Evolutionary conservation across 2,888 invertebrate genomes (phyloP), one percentile per base, ranked within the genome.

Genomic region (Leucophora obtusa): DNA sequence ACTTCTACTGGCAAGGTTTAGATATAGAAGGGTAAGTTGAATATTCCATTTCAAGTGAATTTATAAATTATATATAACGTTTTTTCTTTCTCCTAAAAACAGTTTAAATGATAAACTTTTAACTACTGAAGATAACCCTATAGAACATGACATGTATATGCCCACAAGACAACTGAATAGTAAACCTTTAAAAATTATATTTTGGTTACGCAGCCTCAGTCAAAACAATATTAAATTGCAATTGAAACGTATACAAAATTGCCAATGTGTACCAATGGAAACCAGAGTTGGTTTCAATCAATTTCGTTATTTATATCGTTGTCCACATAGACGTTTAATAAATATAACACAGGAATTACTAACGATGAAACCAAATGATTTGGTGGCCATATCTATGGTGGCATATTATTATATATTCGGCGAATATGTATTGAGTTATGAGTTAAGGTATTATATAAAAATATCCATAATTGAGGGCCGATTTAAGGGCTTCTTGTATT

Each of bases 241-340:
- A 0, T 18, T 88, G 11, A 87, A 86, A 56, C 86, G 88, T 0
- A 54, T 88, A 1, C 83, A 87, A 71, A 87, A 88, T 65, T 88
- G 88, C 11, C 79, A 84, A 0, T 88, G 88, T 35, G 73, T 69
- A 11, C 87, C 85, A 0, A 4, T 79, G 47, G 81, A 86, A 72
- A 88, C 88, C 0, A 84, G 86, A 4, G 87, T 88, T 1, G 88
- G 88, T 1, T 88, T 88, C 66, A 88, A 88, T 80, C 88, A 88
- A 65, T 88, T 85, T 60, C 87, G 88, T 0, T 83, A 87, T 62
- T 84, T 88, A 2, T 88, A 84, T 70, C 87, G 87, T 35, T 88
- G 88, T 33, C 87, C 87, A 0, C 88, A 88, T 66, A 85, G 88
- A 7, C 85, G 85, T 4, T 83, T 88, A 47, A 74, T 88, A 5